A percentile compares a stretch with the other conserved stretches of the same genome.
These are phyloP conservation scores for Melanargia galathea DNA, from an alignment of 2,888 invertebrate genomes.

Conservation along the genomic window DNA sequence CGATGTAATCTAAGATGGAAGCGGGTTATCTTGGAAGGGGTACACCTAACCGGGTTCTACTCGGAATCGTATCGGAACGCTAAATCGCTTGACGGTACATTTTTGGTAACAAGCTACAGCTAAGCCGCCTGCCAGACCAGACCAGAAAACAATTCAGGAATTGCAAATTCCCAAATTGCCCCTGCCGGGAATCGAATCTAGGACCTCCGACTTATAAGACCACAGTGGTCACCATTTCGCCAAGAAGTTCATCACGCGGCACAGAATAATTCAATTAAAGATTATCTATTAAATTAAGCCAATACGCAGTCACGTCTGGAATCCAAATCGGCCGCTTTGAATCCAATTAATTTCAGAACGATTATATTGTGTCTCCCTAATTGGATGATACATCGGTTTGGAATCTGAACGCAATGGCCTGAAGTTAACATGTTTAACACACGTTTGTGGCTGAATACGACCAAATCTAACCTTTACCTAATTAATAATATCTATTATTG, in stretches of 20 bases:
- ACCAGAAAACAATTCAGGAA: too few relatives aligned
- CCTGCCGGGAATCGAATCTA: too few relatives aligned
- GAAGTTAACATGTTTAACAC: neutral
- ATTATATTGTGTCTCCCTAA: constrained; percentile 20
- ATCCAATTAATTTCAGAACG: constrained; percentile 22
- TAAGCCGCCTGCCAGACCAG: too few relatives aligned
- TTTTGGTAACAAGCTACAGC: too few relatives aligned
- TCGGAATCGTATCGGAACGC: too few relatives aligned
- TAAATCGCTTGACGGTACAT: too few relatives aligned
- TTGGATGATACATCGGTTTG: constrained; percentile 24
- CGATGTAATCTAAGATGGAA: too few relatives aligned
- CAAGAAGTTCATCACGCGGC: neutral
- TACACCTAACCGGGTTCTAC: too few relatives aligned
- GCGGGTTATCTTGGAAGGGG: too few relatives aligned
- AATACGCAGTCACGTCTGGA: neutral
- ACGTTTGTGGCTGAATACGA: constrained; percentile 2
- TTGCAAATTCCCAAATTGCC: too few relatives aligned
- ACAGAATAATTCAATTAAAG: neutral
- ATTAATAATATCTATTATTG: neutral
- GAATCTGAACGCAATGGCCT: neutral
- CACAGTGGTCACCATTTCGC: too few relatives aligned
- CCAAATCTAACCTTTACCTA: neutral
- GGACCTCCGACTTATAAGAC: too few relatives aligned
- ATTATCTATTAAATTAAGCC: neutral
- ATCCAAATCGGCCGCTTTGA: constrained; percentile 4